phyloP scores from a whole-genome alignment of 2,113 vertebrate genomes.

The Sturnira hondurensis region DNA sequence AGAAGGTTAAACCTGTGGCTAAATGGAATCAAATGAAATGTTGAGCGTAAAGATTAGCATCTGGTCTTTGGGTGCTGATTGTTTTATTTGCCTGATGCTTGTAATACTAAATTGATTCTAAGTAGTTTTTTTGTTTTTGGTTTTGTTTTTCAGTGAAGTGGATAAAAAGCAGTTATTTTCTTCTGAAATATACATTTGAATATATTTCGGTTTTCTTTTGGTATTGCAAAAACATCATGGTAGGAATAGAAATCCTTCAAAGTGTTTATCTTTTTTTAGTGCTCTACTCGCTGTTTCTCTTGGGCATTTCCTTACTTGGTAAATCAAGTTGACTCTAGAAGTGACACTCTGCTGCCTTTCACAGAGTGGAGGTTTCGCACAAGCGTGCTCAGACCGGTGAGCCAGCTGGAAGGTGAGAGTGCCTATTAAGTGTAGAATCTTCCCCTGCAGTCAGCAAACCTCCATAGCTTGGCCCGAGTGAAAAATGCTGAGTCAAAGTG shows the following conservation, averaged over 20 bases:
- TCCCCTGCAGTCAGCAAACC: not conserved
- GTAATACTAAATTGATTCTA: not conserved
- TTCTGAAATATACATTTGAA: not conserved
- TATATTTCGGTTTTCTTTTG: not conserved
- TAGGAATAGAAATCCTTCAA: not conserved
- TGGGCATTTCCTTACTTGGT: not conserved
- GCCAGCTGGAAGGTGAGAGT: not conserved
- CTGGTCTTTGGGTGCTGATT: not conserved
- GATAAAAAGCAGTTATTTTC: not conserved
- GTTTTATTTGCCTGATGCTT: not conserved
- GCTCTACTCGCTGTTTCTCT: not conserved
- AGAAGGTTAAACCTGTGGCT: not conserved
- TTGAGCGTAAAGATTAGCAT: not conserved
- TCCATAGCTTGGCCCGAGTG: not conserved
- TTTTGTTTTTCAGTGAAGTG: not conserved
- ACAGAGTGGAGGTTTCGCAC: not conserved
- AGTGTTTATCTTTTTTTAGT: not conserved
- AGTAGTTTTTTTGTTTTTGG: not conserved
- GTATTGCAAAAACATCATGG: not conserved
- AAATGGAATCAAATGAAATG: not conserved
- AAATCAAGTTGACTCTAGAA: not conserved
- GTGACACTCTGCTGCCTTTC: not conserved
- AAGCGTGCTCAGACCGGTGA: not conserved
- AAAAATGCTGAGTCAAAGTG: slow-evolving; percentile 20
- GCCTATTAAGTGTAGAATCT: not conserved